Conservation (phyloP, 2,797 vertebrate genomes). For the Hippoglossus hippoglossus region DNA sequence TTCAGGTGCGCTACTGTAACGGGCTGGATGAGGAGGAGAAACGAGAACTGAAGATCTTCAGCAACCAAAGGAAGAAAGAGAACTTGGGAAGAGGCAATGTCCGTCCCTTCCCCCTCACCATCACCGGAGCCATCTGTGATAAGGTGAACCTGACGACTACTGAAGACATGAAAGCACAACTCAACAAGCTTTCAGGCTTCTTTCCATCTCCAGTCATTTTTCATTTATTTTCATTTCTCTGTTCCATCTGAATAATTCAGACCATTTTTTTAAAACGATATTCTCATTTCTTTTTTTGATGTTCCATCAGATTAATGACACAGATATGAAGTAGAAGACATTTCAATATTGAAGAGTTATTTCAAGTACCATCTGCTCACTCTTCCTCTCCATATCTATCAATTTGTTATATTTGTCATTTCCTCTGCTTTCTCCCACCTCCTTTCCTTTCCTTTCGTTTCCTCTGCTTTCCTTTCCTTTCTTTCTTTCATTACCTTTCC, state of each 20-base stretch:
- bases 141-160: conserved; percentile 83
- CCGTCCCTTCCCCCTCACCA: conserved; percentile 93
- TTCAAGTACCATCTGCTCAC: conserved; percentile 13
- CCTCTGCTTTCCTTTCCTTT: not conserved
- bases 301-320: conserved; percentile 21
- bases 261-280: not conserved
- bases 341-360: conserved; percentile 25
- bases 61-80: conserved; percentile 96
- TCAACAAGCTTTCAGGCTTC: not conserved
- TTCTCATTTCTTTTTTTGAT: conserved; percentile 12
- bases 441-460: not conserved
- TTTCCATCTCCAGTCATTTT: not conserved
- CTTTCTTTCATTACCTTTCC: too few relatives aligned
- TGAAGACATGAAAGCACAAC: not conserved
- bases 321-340: conserved; percentile 16
- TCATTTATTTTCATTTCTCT: not conserved
- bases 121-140: conserved; percentile 93
- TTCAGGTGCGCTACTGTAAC: conserved; percentile 89
- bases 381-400: conserved; percentile 2
- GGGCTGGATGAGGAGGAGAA: conserved; percentile 97
- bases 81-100: conserved; percentile 95
- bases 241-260: conserved; percentile 8
- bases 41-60: conserved; percentile 96
- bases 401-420: not conserved
- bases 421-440: not conserved